Evolutionary conservation across 2,888 invertebrate species (phyloP), one percentile per base, ranked within the genome.

Genomic region (Erebia ligea): DNA sequence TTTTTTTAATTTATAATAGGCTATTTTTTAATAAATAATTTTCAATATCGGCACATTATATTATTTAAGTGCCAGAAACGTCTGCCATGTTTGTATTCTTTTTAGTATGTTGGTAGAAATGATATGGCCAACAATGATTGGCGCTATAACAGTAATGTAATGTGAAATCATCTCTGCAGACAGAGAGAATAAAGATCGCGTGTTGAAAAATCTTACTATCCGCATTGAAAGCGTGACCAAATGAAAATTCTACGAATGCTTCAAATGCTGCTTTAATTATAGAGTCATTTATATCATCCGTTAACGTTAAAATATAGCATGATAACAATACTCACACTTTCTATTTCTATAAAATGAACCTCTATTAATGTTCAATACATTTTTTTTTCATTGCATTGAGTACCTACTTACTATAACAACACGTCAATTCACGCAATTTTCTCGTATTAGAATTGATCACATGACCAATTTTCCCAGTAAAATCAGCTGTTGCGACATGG

Each of bases 151-250:
- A 57, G 45, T 45, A 45, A 45, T 45, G 13, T n/a, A 58, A 69
- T 69, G 57, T 65, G 70, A 56, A 59, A 71, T 48, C 59, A 58
- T 42, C 45, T 40, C 34, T 45, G 52, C 52, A 70, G 63, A 64
- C 45, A 58, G 48, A 56, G 58, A 34, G 25, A 67, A 25, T 11
- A 62, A 48, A 54, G 64, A 73, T 73, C 66, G 74, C 74, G 73
- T 73, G 73, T 58, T 62, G 62, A 63, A 54, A 70, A 69, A 70
- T 69, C 86, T 89, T 86, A 76, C 86, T 81, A 78, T 87, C 84
- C 73, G 79, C 74, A 88, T 81, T 84, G 92, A 92, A 92, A 92
- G 92, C 92, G 92, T 88, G 85, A 90, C 90, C 86, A 77, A 81
- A 78, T 79, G 81, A 82, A 82, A 80, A 82, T 82, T 82, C 79